phyloP scores from a whole-genome alignment of 2,797 vertebrate genomes.

The Xiphorhynchus erythropygius region DNA sequence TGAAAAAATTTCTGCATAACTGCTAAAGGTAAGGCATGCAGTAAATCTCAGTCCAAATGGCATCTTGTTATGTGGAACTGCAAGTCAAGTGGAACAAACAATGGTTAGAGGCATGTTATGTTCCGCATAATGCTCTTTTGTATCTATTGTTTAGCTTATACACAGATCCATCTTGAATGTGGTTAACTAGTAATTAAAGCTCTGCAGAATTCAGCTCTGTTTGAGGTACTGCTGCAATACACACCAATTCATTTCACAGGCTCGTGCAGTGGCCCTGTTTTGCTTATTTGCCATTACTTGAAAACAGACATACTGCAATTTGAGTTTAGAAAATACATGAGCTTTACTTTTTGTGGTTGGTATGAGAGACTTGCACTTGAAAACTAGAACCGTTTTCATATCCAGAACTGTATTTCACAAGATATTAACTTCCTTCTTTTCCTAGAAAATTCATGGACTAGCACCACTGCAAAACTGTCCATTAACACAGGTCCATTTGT shows the following conservation, averaged over 20 bases:
- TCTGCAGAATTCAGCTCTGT: slow-evolving; percentile 14
- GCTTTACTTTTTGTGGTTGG: background rate
- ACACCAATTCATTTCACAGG: background rate
- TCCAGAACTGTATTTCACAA: background rate
- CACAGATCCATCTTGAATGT: slow-evolving; percentile 47
- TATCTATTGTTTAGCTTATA: slow-evolving; percentile 58
- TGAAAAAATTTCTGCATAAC: slow-evolving; percentile 4
- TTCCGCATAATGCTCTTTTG: slow-evolving; percentile 45
- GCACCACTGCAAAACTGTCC: background rate
- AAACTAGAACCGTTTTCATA: background rate
- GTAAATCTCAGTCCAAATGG: slow-evolving; percentile 37
- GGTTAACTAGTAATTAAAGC: slow-evolving; percentile 55
- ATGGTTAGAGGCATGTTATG: slow-evolving; percentile 56
- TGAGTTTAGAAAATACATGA: background rate
- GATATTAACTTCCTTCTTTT: background rate
- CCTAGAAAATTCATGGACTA: background rate
- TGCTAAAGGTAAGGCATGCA: slow-evolving; percentile 41
- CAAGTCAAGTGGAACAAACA: slow-evolving; percentile 62
- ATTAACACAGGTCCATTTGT: background rate
- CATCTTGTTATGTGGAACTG: slow-evolving; percentile 30
- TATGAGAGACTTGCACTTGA: background rate
- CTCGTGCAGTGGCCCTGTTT: background rate
- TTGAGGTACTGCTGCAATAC: background rate
- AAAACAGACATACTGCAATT: background rate
- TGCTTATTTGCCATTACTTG: background rate